phyloP scores from a whole-genome alignment of 2,888 invertebrate species.

The Chloroclystis v-ata region DNA sequence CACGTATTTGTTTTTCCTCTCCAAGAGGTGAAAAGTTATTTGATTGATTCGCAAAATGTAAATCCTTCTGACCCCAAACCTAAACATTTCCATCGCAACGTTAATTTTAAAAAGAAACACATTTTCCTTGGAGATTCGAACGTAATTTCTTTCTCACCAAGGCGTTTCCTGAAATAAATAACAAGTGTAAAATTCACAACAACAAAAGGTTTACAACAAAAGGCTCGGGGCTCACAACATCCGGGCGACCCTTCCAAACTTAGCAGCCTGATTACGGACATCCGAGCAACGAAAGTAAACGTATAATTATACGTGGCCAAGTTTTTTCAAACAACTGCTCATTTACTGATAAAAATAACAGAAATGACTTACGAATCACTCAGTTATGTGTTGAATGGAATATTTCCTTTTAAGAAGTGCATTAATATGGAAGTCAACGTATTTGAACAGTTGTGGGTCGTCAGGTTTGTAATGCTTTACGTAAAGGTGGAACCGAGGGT shows the following conservation, averaged over 20 bases:
- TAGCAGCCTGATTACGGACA: slow-evolving; percentile 77
- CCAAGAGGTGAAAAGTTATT: slow-evolving; percentile 17
- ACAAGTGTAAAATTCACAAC: slow-evolving; percentile 79
- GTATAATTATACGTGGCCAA: slow-evolving; percentile 57
- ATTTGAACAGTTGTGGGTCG: slow-evolving; percentile 62
- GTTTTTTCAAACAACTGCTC: slow-evolving; percentile 51
- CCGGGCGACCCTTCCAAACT: slow-evolving; percentile 77
- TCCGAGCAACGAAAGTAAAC: slow-evolving; percentile 71
- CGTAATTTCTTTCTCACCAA: slow-evolving; percentile 75
- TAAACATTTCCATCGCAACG: slow-evolving; percentile 52
- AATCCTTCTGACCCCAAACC: slow-evolving; percentile 49
- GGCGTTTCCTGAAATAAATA: slow-evolving; percentile 78
- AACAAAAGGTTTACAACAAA: slow-evolving; percentile 77
- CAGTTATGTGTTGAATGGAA: slow-evolving; percentile 52
- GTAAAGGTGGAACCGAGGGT: slow-evolving; percentile 65
- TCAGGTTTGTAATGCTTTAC: slow-evolving; percentile 62
- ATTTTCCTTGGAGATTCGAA: slow-evolving; percentile 74
- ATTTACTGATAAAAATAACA: slow-evolving; percentile 26
- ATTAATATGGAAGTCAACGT: slow-evolving; percentile 65
- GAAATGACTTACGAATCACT: slow-evolving; percentile 18
- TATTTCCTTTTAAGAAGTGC: slow-evolving; percentile 50
- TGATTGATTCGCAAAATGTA: slow-evolving; percentile 29
- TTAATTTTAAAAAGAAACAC: slow-evolving; percentile 73
- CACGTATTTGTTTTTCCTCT: slow-evolving; percentile 10
- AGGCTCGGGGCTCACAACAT: slow-evolving; percentile 75